phyloP scores from a whole-genome alignment of 2,888 invertebrate species.

The Hemicrepidius hirtus region DNA sequence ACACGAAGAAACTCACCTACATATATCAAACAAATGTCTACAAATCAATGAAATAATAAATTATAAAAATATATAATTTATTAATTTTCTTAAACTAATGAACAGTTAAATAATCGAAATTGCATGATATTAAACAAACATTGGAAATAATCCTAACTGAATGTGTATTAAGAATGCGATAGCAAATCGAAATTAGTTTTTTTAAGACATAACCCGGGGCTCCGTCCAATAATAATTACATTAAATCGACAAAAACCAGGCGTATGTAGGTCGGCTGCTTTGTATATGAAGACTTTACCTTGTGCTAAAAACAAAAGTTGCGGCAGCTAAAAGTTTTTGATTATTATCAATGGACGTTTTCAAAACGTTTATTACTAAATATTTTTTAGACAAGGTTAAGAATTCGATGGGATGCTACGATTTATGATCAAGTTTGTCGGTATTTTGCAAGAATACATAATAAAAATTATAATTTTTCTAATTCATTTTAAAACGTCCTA shows the following conservation, averaged over 20 bases:
- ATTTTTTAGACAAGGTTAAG: background rate
- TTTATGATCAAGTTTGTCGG: background rate
- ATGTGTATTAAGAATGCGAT: background rate
- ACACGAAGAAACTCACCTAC: background rate
- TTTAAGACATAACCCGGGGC: background rate
- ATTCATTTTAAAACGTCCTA: background rate
- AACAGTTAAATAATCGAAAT: no score
- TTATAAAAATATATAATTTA: no score
- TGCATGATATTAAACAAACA: background rate
- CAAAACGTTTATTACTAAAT: conserved; percentile 21
- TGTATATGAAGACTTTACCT: conserved; percentile 30
- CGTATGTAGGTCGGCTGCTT: conserved; percentile 28
- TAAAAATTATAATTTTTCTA: background rate
- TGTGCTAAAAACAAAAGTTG: conserved; percentile 30
- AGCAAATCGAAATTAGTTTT: conserved; percentile 17
- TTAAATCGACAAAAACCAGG: conserved; percentile 30
- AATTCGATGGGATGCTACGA: background rate
- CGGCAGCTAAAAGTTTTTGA: conserved; percentile 7
- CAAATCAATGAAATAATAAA: no score
- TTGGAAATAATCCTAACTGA: background rate
- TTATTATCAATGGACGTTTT: conserved; percentile 16
- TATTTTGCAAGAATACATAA: background rate
- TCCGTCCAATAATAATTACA: conserved; percentile 20
- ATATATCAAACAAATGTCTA: no score
- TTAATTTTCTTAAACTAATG: no score